Base-by-base conservation (phyloP, 2,113 vertebrate genomes). In the Eupsittula cactorum region DNA sequence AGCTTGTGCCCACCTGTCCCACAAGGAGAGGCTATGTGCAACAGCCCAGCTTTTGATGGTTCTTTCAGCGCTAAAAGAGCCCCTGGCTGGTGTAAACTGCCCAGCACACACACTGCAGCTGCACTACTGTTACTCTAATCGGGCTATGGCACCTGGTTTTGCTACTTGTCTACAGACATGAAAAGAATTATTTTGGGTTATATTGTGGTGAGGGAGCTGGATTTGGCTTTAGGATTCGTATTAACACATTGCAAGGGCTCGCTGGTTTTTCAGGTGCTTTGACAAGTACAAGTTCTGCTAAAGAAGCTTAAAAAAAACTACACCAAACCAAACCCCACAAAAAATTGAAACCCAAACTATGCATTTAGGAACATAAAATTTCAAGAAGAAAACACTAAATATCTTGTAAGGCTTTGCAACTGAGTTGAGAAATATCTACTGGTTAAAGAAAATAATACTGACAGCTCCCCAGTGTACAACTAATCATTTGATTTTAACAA, bases 401-500 rank as follows among this genome's bases (percentile, higher is more conserved):
- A 78, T 10, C 19, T 79, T 65, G 18, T 92, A 78, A 50, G 17
- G 6, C 20, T 86, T 83, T 3, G 3, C 29, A 63, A 62, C 20
- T 44, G 41, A 89, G 37, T 44, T 33, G 47, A 88, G 42, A 55
- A 60, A 87, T 77, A 33, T 65, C 68, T 6, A 6, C 44, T 65
- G 47, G 64, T 84, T 93, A 47, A 83, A 59, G 93, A 67, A 67
- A 83, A 78, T 9, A 86, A 69, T 24, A 31, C 93, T 89, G 92
- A 96, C 92, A 91, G 93, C 74, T 93, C 93, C 92, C 81, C 49
- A 76, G 88, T 2, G 86, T 87, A 74, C 81, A 92, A 96, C 95
- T 94, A 96, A 96, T 94, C 84, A 95, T 91, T 93, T 53, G 49
- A 69, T 93, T 93, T 88, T 69, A 86, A 93, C 83, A 94, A 73